Evolutionary conservation across 2,113 vertebrate species (phyloP).

Genomic region (Sinocyclocheilus anshuiensis): DNA sequence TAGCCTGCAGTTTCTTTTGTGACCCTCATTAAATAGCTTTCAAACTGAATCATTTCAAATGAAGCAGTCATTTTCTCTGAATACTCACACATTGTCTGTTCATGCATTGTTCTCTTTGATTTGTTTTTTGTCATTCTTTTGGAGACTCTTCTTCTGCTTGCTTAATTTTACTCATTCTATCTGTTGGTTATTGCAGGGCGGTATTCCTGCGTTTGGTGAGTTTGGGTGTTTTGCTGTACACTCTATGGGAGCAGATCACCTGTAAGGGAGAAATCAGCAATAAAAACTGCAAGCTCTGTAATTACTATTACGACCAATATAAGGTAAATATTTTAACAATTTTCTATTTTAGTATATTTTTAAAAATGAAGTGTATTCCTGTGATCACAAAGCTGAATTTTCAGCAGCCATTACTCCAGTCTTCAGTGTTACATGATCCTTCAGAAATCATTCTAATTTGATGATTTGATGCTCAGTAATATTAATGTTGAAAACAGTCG

Average conservation of each 20-base stretch:
- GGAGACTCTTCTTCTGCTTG: neutral
- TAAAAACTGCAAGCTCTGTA: constrained; percentile 63
- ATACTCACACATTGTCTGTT: neutral
- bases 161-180: constrained; percentile 34
- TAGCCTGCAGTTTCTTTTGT: constrained; percentile 1
- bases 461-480: neutral
- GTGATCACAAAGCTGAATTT: neutral
- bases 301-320: constrained; percentile 73
- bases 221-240: constrained; percentile 76
- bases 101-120: neutral
- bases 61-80: neutral
- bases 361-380: neutral
- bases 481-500: neutral
- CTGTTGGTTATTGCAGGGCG: constrained; percentile 68
- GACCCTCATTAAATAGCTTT: constrained; percentile 29
- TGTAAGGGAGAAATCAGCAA: constrained; percentile 59
- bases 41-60: neutral
- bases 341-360: neutral
- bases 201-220: constrained; percentile 82
- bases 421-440: neutral
- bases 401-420: neutral
- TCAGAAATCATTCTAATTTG: neutral
- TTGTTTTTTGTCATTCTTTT: neutral
- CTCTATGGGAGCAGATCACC: constrained; percentile 84
- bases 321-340: constrained; percentile 66